Base-by-base conservation (phyloP, 2,888 invertebrate genomes). In the Seladonia tumulorum region DNA sequence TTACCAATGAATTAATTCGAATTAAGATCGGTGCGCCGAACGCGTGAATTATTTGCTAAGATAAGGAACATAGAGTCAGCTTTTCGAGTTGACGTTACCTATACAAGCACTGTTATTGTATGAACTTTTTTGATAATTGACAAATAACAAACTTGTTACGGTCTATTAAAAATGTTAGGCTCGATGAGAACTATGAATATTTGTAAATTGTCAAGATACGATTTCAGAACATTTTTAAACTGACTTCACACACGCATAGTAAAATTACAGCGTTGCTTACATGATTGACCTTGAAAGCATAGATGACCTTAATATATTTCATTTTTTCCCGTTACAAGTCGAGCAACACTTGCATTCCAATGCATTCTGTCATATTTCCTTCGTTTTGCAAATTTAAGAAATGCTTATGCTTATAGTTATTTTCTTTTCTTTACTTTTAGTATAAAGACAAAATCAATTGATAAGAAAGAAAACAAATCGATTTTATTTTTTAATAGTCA, bases 41-140 rank as follows among this genome's bases (percentile, higher is more conserved):
- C 39, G 45, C 75, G 72, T 70, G 81, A 77, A 47, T 76, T 60
- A 80, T 2, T 49, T 72, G 57, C 71, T 68, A 74, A 25, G 49
- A 76, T 16, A 71, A 70, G 42, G 14, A 57, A 74, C 72, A 57
- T 16, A 70, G 60, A 76, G 16, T 72, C 53, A 53, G 42, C 63
- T 45, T 29, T n/a, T 71, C 72, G 16, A 39, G 70, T 82, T 77
- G 68, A 35, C 49, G 71, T 77, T 60, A 78, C 39, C 45, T 10
- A 71, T 60, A 39, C 71, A 70, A 79, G 35, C 70, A 76, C n/a
- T 49, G 76, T 81, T 84, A 42, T 81, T 73, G 79, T 53, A 79
- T 85, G 81, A 49, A 76, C 87, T 57, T 35, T 84, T 89, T 90
- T 88, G 53, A 87, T 84, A 87, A 89, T 90, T 88, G 47, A 87